Evolutionary conservation across 2,888 invertebrate species (phyloP).

Genomic region (Eumacrocentrus americanus): DNA sequence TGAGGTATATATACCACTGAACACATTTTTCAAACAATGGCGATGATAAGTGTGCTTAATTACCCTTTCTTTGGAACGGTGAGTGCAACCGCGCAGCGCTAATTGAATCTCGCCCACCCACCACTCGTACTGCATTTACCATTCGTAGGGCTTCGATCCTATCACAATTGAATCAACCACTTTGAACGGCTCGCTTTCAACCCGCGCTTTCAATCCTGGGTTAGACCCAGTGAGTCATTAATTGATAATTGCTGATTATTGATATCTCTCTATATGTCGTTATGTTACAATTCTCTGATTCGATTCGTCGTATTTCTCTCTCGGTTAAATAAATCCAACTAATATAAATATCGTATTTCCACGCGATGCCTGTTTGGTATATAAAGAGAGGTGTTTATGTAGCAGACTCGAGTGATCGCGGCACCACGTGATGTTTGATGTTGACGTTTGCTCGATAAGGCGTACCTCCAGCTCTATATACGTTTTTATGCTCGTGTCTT

Average conservation of each 20-base stretch:
- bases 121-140: slow-evolving; percentile 11
- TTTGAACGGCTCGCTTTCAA: neutral
- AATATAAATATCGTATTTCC: too few relatives aligned
- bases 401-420: neutral
- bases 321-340: too few relatives aligned
- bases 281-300: too few relatives aligned
- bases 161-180: slow-evolving; percentile 16
- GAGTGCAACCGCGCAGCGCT: slow-evolving; percentile 14
- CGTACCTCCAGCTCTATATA: too few relatives aligned
- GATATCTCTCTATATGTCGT: neutral
- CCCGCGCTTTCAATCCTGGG: slow-evolving; percentile 6
- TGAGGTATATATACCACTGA: neutral
- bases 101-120: slow-evolving; percentile 35
- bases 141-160: neutral
- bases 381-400: neutral
- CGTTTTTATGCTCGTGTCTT: too few relatives aligned
- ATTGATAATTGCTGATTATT: slow-evolving; percentile 9
- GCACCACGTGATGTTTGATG: neutral
- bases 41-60: slow-evolving; percentile 33
- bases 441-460: neutral
- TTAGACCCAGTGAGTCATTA: slow-evolving; percentile 4
- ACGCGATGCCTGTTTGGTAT: too few relatives aligned
- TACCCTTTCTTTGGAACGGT: slow-evolving; percentile 29
- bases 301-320: too few relatives aligned
- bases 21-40: slow-evolving; percentile 34